Conservation (phyloP, 2,797 vertebrate species). For the Enteromius trimaculatus region DNA sequence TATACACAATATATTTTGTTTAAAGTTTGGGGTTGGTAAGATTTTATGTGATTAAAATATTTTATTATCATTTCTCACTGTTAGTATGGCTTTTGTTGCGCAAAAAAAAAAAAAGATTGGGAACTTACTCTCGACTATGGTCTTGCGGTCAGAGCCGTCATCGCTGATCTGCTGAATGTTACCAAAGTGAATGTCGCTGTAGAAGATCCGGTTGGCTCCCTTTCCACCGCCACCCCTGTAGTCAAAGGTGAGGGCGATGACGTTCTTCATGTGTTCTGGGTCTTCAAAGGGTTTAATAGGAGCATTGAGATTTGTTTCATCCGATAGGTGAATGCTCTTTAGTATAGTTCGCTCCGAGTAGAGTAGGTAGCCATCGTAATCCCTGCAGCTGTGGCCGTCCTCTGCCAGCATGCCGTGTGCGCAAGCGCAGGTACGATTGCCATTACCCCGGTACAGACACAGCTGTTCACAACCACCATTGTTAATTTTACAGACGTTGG, state of each 20-base stretch:
- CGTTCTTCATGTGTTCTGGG: conserved; percentile 96
- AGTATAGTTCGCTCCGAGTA: conserved; percentile 97
- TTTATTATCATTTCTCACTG: not conserved
- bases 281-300: conserved; percentile 97
- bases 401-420: conserved; percentile 95
- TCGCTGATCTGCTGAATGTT: conserved; percentile 98
- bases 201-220: conserved; percentile 93
- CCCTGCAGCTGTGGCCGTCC: conserved; percentile 85
- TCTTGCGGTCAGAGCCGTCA: conserved; percentile 87
- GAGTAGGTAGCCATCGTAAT: conserved; percentile 95
- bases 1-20: not conserved
- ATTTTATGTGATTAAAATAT: not conserved
- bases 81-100: not conserved
- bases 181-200: conserved; percentile 98
- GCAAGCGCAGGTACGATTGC: conserved; percentile 87
- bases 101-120: not conserved
- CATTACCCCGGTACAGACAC: conserved; percentile 86
- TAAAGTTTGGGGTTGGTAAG: not conserved
- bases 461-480: conserved; percentile 95
- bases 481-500: conserved; percentile 89
- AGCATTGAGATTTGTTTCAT: conserved; percentile 95
- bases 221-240: conserved; percentile 87
- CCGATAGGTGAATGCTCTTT: conserved; percentile 97
- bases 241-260: conserved; percentile 94
- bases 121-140: conserved; percentile 94